A percentile compares a stretch with the other conserved stretches of the same genome.
Evolutionary conservation across 2,888 invertebrate genomes (phyloP).

Genomic region (Diloba caeruleocephala): DNA sequence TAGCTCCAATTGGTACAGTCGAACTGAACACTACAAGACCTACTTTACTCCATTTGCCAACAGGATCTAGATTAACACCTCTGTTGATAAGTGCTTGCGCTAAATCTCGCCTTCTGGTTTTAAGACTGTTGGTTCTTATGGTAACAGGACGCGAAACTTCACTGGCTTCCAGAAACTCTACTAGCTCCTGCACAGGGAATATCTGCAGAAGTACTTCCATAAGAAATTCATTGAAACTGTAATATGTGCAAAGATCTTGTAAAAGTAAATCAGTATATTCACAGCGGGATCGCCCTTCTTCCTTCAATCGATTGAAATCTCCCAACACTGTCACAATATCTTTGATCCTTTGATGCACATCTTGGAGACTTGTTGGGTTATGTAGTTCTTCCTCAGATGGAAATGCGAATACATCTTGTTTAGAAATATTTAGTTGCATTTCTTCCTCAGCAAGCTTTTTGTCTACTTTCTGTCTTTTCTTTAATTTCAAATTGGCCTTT

Average conservation of each 20-base stretch:
- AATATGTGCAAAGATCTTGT: slow-evolving; percentile 97
- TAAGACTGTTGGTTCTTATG: slow-evolving; percentile 98
- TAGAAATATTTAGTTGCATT: slow-evolving; percentile 93
- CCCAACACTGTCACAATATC: slow-evolving; percentile 94
- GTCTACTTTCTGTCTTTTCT: slow-evolving; percentile 92
- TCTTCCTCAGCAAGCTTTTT: slow-evolving; percentile 94
- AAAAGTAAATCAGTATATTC: slow-evolving; percentile 95
- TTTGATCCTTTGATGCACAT: slow-evolving; percentile 96
- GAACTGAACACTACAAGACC: slow-evolving; percentile 98
- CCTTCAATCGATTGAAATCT: slow-evolving; percentile 93
- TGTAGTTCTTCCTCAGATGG: slow-evolving; percentile 93
- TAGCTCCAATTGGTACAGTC: slow-evolving; percentile 98
- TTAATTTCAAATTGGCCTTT: slow-evolving; percentile 93
- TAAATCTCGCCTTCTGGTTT: slow-evolving; percentile 96
- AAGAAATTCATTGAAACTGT: slow-evolving; percentile 98
- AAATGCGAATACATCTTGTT: slow-evolving; percentile 93
- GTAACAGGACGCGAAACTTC: slow-evolving; percentile 98
- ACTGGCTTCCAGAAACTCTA: slow-evolving; percentile 98
- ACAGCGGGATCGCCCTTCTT: slow-evolving; percentile 91
- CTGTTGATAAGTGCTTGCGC: slow-evolving; percentile 98
- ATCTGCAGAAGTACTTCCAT: slow-evolving; percentile 97
- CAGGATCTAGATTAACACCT: slow-evolving; percentile 99
- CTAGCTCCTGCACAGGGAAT: slow-evolving; percentile 95
- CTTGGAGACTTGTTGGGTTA: slow-evolving; percentile 93
- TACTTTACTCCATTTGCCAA: slow-evolving; percentile 99